Conservation (phyloP, 2,888 invertebrate species). For the Chesias legatella region DNA sequence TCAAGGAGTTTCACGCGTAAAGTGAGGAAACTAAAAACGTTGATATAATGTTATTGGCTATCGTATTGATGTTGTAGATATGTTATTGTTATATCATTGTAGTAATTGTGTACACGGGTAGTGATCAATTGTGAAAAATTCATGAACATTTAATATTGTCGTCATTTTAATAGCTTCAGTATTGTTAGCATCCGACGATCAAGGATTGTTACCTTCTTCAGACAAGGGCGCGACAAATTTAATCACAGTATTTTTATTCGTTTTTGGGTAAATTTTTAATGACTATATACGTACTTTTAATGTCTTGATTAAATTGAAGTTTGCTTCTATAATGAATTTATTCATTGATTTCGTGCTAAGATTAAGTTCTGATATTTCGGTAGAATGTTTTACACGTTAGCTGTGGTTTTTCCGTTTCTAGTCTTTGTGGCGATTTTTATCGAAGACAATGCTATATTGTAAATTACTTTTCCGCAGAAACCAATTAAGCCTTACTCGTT, state of each 20-base stretch:
- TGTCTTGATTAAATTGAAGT: too few species aligned
- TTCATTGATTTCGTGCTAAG: too few species aligned
- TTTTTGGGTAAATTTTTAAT: too few species aligned
- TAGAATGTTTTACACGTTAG: too few species aligned
- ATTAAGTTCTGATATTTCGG: too few species aligned
- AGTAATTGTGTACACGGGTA: slow-evolving; percentile 16
- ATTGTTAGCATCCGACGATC: neutral
- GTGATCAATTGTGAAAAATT: slow-evolving; percentile 10
- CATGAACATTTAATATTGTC: slow-evolving; percentile 3
- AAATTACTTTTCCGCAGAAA: slow-evolving; percentile 19
- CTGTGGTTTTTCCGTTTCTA: too few species aligned
- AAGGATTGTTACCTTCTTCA: neutral
- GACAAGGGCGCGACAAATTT: slow-evolving; percentile 1
- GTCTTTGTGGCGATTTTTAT: neutral
- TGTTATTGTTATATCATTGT: slow-evolving; percentile 17
- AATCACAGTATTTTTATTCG: too few species aligned
- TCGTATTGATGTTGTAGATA: slow-evolving; percentile 18
- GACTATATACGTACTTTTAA: too few species aligned
- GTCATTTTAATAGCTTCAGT: neutral
- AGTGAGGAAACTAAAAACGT: too few species aligned
- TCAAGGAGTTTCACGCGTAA: too few species aligned
- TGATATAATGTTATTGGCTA: slow-evolving; percentile 12
- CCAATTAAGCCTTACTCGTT: slow-evolving; percentile 53
- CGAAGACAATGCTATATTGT: slow-evolving; percentile 17
- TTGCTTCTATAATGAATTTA: too few species aligned